These are phyloP conservation scores for Tetheella fluctuosa DNA, from an alignment of 2,888 invertebrate genomes.

Conservation along the genomic window DNA sequence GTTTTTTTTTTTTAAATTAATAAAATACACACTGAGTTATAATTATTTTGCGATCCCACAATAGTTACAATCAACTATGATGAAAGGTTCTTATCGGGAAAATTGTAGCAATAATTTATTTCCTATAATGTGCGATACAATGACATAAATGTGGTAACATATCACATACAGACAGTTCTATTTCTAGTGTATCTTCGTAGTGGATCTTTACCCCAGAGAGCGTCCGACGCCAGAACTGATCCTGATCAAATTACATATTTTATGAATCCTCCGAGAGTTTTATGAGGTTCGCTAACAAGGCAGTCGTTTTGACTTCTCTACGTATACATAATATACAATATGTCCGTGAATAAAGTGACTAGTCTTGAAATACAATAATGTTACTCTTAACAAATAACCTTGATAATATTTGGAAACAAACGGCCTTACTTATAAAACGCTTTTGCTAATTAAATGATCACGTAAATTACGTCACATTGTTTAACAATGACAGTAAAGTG, in stretches of 20 bases:
- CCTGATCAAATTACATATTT: slow-evolving; percentile 65
- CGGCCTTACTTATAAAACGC: too few species aligned
- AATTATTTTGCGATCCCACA: background rate
- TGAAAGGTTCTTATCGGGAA: background rate
- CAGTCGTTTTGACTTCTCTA: slow-evolving; percentile 24
- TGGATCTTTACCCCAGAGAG: slow-evolving; percentile 32
- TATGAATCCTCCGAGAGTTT: slow-evolving; percentile 53
- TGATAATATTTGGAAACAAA: background rate
- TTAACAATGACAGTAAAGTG: too few species aligned
- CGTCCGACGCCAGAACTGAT: slow-evolving; percentile 44
- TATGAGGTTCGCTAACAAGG: slow-evolving; percentile 48
- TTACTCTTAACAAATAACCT: background rate
- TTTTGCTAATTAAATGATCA: too few species aligned
- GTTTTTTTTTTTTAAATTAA: too few species aligned
- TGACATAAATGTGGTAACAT: slow-evolving; percentile 11
- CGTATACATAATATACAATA: background rate
- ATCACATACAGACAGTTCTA: slow-evolving; percentile 33
- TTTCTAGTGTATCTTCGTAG: slow-evolving; percentile 36
- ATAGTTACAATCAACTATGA: background rate
- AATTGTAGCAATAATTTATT: background rate
- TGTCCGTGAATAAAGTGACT: background rate
- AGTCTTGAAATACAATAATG: background rate
- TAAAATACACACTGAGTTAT: too few species aligned
- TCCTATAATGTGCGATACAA: background rate
- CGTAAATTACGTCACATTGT: too few species aligned